phyloP scores from a whole-genome alignment of 1,140 invertebrate species.

The Drosophila willistoni region DNA sequence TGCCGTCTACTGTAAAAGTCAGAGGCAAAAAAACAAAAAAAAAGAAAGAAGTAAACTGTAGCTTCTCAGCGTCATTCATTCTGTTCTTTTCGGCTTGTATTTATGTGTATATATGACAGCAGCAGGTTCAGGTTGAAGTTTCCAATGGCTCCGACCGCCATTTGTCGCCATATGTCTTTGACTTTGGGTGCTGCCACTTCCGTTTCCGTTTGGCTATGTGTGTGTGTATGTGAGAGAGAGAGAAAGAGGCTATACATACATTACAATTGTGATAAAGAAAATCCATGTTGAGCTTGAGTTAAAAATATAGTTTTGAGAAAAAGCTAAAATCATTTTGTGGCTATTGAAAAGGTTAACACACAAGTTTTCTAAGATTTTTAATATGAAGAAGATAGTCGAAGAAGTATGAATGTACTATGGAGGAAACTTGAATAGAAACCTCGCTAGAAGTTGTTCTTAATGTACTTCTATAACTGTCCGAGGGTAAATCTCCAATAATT shows the following conservation, averaged over 20 bases:
- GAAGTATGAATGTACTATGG: too few relatives aligned
- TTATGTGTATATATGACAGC: constrained; percentile 14
- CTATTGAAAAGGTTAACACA: too few relatives aligned
- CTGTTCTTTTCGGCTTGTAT: constrained; percentile 10
- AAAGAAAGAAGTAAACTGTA: constrained; percentile 18
- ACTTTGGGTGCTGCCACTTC: constrained; percentile 38
- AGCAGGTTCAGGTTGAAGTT: constrained; percentile 23
- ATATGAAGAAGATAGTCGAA: too few relatives aligned
- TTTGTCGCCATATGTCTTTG: constrained; percentile 46
- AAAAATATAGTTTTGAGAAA: too few relatives aligned
- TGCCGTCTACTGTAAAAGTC: constrained; percentile 1
- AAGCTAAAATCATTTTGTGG: too few relatives aligned
- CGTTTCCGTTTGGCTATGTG: constrained; percentile 48
- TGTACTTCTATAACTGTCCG: too few relatives aligned
- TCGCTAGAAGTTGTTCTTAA: too few relatives aligned
- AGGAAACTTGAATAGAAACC: too few relatives aligned
- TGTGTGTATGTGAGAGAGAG: too few relatives aligned
- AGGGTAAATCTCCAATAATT: too few relatives aligned
- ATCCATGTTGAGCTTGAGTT: background rate
- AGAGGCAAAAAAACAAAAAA: constrained; percentile 4
- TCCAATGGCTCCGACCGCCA: constrained; percentile 34
- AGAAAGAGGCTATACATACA: background rate
- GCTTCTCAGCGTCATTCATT: constrained; percentile 41
- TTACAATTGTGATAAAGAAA: background rate
- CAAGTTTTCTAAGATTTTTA: too few relatives aligned